Evolutionary conservation across 2,888 invertebrate species (phyloP).

Genomic region (Mystacides longicornis): DNA sequence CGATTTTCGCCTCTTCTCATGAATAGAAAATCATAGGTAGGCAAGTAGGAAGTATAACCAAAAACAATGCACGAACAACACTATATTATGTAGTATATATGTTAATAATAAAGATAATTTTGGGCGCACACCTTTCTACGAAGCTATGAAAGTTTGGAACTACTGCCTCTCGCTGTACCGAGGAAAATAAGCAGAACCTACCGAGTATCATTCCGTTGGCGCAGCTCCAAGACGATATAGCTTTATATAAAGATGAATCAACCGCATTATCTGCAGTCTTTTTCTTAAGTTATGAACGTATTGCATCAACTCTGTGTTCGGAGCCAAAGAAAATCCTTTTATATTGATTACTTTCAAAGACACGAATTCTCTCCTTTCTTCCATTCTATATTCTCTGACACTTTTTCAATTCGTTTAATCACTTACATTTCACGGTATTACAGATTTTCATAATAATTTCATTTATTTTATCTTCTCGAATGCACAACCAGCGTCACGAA

Average conservation of each 20-base stretch:
- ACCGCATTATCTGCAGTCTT: slow-evolving; percentile 2
- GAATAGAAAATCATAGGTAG: too few relatives aligned
- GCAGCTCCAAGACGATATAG: not conserved
- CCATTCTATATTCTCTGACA: not conserved
- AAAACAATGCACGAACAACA: too few relatives aligned
- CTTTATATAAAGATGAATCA: slow-evolving; percentile 1
- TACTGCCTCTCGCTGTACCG: not conserved
- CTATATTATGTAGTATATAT: too few relatives aligned
- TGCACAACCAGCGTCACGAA: too few relatives aligned
- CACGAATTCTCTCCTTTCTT: not conserved
- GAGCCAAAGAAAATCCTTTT: slow-evolving; percentile 2
- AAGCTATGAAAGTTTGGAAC: not conserved
- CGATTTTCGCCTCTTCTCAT: too few relatives aligned
- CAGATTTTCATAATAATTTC: not conserved
- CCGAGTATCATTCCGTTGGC: not conserved
- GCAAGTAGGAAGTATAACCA: too few relatives aligned
- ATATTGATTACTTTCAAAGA: slow-evolving; percentile 1
- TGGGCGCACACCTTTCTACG: too few relatives aligned
- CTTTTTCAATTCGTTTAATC: too few relatives aligned
- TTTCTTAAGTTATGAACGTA: slow-evolving; percentile 2
- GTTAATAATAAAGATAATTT: too few relatives aligned
- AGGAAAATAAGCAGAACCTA: not conserved
- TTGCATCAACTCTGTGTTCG: not conserved
- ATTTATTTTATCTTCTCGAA: not conserved
- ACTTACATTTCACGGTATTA: not conserved